Evolutionary conservation across 2,797 vertebrate genomes (phyloP), one percentile per base, ranked within the genome.

Genomic region (Anguilla pacifica): DNA sequence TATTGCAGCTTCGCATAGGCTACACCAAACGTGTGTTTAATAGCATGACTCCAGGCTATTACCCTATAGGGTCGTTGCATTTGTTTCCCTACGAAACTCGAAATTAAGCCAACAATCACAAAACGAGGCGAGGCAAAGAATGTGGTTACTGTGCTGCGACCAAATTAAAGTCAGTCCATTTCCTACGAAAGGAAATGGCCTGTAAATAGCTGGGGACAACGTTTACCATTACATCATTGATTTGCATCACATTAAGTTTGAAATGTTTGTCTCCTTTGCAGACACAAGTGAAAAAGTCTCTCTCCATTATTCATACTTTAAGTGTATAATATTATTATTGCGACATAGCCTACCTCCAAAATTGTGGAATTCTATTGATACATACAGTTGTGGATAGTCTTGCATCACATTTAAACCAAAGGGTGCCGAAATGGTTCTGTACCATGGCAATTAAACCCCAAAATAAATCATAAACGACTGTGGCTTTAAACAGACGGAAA

Each of bases 121-220:
- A 22, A 64, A 25, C 61, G 11, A 64, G 86, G 77, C 51, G 86
- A 85, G 84, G 86, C 77, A 59, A 77, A 28, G 31, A 82, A 61
- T 89, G 85, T 64, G 85, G 85, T 83, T 49, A 22, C 49, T 61
- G 39, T 46, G 15, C n/a, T 39, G 53, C 51, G 31, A 84, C 84
- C 79, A 49, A 67, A 55, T 43, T 51, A 81, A 57, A 25, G 46
- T 64, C 59, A 46, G 82, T 67, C 77, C 53, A 35, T 87, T 85
- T 87, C 57, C 74, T 81, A 61, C 25, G 31, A 15, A 51, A 79
- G 79, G 57, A 22, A 46, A 6, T 39, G 49, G 25, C 53, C 86
- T 72, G 59, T 74, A 87, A 72, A 84, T 84, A 87, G 59, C 7
- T 67, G 5, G 31, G 46, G 57, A 61, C 82, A n/a, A 49, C 46